Evolutionary conservation across 2,113 vertebrate genomes (phyloP).

Genomic region (Balaeniceps rex): DNA sequence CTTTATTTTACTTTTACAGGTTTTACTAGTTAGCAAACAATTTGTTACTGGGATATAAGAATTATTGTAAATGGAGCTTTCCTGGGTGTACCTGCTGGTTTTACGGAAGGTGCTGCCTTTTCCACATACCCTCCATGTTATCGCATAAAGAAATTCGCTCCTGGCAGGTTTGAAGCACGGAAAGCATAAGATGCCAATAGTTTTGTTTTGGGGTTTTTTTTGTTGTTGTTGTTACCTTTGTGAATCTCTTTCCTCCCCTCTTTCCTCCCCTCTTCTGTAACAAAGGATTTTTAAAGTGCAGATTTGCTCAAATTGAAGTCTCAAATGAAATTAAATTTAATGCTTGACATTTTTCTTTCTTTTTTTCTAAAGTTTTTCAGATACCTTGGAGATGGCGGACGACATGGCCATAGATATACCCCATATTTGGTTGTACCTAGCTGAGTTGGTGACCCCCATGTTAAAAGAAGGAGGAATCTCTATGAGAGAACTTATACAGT

Average conservation of each 20-base stretch:
- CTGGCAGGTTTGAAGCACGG: background rate
- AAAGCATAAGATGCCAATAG: background rate
- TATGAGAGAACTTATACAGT: constrained; percentile 94
- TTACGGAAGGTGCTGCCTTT: background rate
- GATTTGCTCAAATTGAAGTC: background rate
- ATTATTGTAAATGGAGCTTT: background rate
- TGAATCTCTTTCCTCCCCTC: background rate
- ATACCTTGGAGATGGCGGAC: constrained; percentile 92
- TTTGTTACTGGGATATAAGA: background rate
- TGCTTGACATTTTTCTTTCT: background rate
- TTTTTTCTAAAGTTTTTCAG: constrained; percentile 79
- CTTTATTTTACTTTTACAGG: background rate
- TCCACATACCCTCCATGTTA: background rate
- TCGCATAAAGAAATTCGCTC: background rate
- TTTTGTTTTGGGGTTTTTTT: too few relatives aligned
- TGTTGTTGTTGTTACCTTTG: background rate
- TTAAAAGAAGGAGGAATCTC: constrained; percentile 94
- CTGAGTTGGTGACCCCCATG: constrained; percentile 90
- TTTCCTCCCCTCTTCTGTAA: too few relatives aligned
- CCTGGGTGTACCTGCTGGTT: background rate
- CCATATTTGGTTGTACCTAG: constrained; percentile 97
- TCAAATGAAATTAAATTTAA: background rate
- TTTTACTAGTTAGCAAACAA: background rate
- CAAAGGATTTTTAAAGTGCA: background rate
- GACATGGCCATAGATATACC: constrained; percentile 99